These are phyloP conservation scores for Acleris sparsana DNA, from an alignment of 2,888 invertebrate genomes.

Conservation along the genomic window DNA sequence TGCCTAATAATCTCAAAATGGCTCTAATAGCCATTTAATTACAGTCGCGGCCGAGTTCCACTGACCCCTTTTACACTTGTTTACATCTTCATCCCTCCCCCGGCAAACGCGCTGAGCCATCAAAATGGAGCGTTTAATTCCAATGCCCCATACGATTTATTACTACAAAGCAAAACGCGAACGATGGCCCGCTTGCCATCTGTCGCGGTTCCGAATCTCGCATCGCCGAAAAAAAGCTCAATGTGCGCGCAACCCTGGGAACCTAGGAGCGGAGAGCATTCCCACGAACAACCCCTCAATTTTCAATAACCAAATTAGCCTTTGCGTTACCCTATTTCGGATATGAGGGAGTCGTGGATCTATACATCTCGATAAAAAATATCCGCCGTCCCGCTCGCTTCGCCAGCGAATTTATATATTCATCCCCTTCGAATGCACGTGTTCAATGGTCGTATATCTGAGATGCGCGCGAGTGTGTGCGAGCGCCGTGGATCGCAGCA, in stretches of 20 bases:
- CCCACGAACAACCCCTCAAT: conserved; percentile 86
- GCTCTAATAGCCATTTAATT: conserved; percentile 82
- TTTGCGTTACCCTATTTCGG: conserved; percentile 84
- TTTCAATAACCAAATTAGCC: conserved; percentile 85
- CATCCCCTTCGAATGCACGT: conserved; percentile 83
- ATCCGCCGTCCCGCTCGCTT: conserved; percentile 62
- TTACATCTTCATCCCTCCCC: conserved; percentile 81
- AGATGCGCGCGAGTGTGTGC: conserved; percentile 69
- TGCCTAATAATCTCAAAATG: conserved; percentile 76
- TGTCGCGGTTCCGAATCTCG: conserved; percentile 82
- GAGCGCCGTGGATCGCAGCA: conserved; percentile 65
- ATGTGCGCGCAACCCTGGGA: conserved; percentile 86
- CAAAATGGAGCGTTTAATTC: conserved; percentile 82
- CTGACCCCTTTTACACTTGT: conserved; percentile 84
- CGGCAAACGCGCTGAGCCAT: conserved; percentile 74
- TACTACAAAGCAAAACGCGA: conserved; percentile 79
- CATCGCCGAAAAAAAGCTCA: conserved; percentile 78
- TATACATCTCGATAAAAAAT: conserved; percentile 81
- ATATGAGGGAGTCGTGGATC: conserved; percentile 83
- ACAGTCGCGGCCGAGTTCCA: conserved; percentile 70
- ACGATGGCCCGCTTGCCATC: conserved; percentile 80
- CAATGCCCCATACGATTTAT: conserved; percentile 80
- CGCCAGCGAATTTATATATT: conserved; percentile 55
- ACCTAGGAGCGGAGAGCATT: conserved; percentile 85
- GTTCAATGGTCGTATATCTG: conserved; percentile 79